Evolutionary conservation across 2,888 invertebrate species (phyloP).

Genomic region (Mythimna vitellina): DNA sequence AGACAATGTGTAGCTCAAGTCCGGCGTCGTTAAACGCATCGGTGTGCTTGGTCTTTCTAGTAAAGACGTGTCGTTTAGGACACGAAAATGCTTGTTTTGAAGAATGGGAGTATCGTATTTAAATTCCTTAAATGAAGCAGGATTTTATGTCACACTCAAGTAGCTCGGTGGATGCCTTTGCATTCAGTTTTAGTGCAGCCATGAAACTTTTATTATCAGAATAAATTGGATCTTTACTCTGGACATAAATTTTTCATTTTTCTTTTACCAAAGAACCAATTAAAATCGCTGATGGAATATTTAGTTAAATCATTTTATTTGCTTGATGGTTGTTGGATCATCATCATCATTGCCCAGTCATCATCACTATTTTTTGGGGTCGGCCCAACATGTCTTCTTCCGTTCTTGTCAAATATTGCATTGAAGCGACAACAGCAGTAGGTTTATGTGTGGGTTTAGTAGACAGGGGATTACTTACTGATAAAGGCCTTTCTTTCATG

Average conservation of each 20-base stretch:
- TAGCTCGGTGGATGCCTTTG: conserved; percentile 10
- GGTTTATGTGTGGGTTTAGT: too few relatives aligned
- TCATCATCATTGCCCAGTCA: too few relatives aligned
- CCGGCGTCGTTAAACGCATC: neutral
- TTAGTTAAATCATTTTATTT: conserved; percentile 5
- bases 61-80: neutral
- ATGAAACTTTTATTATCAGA: conserved; percentile 43
- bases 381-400: too few relatives aligned
- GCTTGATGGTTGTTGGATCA: neutral
- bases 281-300: conserved; percentile 1
- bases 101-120: neutral
- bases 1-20: too few relatives aligned
- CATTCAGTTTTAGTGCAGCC: conserved; percentile 36
- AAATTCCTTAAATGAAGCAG: neutral
- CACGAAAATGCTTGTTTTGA: neutral
- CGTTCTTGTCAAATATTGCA: too few relatives aligned
- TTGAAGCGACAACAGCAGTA: too few relatives aligned
- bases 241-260: conserved; percentile 4
- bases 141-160: conserved; percentile 6
- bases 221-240: conserved; percentile 22
- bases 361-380: too few relatives aligned
- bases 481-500: too few relatives aligned
- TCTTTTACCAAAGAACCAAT: neutral
- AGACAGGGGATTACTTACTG: too few relatives aligned
- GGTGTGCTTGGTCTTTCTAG: neutral